Conservation (phyloP, 2,113 vertebrate species). For the Ellobius talpinus region DNA sequence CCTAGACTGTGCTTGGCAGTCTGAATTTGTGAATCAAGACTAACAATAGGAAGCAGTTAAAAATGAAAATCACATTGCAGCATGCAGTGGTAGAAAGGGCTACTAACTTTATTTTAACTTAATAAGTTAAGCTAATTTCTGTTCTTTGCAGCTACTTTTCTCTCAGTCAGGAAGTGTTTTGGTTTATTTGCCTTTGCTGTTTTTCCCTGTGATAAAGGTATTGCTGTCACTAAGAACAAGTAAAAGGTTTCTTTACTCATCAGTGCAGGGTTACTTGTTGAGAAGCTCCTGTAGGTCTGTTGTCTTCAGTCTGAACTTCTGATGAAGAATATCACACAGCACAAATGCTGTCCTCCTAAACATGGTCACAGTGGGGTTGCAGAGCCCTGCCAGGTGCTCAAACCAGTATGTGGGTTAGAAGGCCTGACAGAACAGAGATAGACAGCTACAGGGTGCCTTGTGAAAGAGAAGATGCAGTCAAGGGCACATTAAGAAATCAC, state of each 20-base stretch:
- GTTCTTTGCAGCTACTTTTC: neutral
- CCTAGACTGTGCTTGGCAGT: neutral
- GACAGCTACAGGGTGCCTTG: neutral
- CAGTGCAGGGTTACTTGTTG: neutral
- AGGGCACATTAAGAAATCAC: slow-evolving; percentile 11
- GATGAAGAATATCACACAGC: neutral
- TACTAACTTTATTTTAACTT: slow-evolving; percentile 29
- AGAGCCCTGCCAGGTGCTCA: neutral
- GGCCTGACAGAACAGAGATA: neutral
- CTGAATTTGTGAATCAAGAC: neutral
- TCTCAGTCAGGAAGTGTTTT: neutral
- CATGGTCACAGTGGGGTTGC: neutral
- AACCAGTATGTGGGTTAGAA: neutral
- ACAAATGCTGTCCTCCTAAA: neutral
- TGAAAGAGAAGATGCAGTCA: neutral
- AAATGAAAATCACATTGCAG: neutral
- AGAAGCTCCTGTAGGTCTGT: neutral
- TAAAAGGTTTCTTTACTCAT: neutral
- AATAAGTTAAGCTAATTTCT: neutral
- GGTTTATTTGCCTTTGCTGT: slow-evolving; percentile 11
- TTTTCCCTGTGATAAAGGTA: neutral
- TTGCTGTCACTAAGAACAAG: neutral
- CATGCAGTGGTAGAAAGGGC: neutral
- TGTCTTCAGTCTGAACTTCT: neutral
- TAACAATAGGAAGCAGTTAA: neutral